Percentiles rank a stretch among this genome's conserved stretches.
Conservation (phyloP, 2,113 vertebrate species). For the Tenebrosternarchus preto region DNA sequence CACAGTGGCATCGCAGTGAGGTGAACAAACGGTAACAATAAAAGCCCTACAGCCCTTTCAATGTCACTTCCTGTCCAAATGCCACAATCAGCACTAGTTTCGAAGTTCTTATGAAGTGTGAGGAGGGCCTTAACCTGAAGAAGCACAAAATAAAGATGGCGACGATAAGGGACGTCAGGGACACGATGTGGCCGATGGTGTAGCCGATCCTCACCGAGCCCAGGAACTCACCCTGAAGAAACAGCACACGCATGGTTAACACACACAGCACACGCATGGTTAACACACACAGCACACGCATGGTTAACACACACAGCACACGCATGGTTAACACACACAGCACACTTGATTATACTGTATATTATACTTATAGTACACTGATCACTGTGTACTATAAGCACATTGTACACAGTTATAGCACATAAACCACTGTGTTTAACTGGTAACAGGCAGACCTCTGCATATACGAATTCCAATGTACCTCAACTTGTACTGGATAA, state of each 20-base stretch:
- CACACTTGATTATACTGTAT: too few relatives aligned
- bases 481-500: too few relatives aligned
- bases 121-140: constrained; percentile 79
- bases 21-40: constrained; percentile 2
- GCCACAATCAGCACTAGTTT: background rate
- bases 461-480: too few relatives aligned
- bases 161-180: constrained; percentile 82
- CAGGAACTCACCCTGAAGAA: constrained; percentile 76
- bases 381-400: too few relatives aligned
- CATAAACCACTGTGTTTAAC: too few relatives aligned
- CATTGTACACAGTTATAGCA: too few relatives aligned
- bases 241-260: constrained; percentile 11
- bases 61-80: background rate
- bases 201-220: constrained; percentile 86
- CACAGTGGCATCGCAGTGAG: too few relatives aligned
- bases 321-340: background rate
- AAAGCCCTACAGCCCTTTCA: constrained; percentile 11
- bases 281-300: constrained; percentile 23
- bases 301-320: constrained; percentile 26
- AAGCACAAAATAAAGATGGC: constrained; percentile 86
- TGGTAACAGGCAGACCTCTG: too few relatives aligned
- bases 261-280: constrained; percentile 7
- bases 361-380: too few relatives aligned
- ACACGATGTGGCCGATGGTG: constrained; percentile 89
- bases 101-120: background rate